Base-by-base conservation (phyloP, 2,113 vertebrate species). In the Empidonax traillii region DNA sequence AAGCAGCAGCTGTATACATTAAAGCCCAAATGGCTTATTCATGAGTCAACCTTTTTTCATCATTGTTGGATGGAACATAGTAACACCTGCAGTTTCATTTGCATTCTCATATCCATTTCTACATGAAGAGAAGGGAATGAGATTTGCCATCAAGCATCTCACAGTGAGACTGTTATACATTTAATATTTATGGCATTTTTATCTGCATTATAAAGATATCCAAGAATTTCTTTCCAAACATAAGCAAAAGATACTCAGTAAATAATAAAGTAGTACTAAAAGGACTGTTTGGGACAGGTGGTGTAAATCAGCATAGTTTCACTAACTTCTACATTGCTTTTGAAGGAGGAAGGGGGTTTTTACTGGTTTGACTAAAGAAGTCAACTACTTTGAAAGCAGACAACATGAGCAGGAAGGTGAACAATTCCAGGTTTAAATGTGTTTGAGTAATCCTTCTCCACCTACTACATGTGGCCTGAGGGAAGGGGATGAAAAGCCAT, bases 401-500 rank as follows among this genome's bases (percentile, higher is more conserved):
- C 58, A 80, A 77, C 72, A 65, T 28, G 56, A 90, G 15, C 41
- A 84, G 41, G 20, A 75, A 53, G 47, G 55, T 83, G 83, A 96
- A 65, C 17, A 27, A 67, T 84, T 90, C 14, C 76, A 89, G 52
- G 41, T 78, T 90, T 84, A 80, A 93, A 74, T 84, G 79, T 16
- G 5, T 90, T 83, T 67, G 59, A 79, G 59, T 44, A 96, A 78
- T 71, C 24, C 39, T 94, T 74, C 55, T 92, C 51, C 78, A 92
- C 63, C 75, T 92, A 52, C 59, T 92, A 78, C 61, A 74, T 21
- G 20, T 88, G 52, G 92, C 93, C 92, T 96, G 71, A 88, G 90
- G 94, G 72, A 93, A 94, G 13, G 17, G 35, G 88, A 90, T 93
- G 94, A 93, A 95, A 95, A 94, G 65, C 92, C 49, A 9, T 93